Evolutionary conservation across 2,888 invertebrate genomes (phyloP).

Genomic region (Odontothrips loti): DNA sequence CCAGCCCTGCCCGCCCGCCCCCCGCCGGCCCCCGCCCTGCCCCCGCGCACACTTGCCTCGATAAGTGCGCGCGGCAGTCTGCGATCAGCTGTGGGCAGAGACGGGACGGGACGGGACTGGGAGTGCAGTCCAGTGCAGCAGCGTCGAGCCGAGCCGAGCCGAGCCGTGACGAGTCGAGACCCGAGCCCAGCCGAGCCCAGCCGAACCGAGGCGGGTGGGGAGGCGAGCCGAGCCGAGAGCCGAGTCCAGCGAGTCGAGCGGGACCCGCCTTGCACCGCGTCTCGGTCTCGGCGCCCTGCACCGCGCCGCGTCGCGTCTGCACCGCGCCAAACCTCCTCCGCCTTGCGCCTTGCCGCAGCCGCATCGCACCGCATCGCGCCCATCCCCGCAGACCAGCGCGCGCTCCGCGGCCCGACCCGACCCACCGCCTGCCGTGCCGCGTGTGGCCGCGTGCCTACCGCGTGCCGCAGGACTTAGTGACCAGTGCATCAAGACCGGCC

Average conservation of each 20-base stretch:
- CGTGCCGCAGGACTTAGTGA: background rate
- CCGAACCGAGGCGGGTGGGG: background rate
- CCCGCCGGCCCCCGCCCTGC: background rate
- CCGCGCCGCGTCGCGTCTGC: background rate
- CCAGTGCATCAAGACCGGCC: background rate
- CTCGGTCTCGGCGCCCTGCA: too few relatives aligned
- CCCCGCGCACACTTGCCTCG: background rate
- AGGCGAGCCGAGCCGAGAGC: background rate
- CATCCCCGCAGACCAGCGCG: background rate
- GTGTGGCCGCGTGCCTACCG: too few relatives aligned
- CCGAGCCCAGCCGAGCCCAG: conserved; percentile 8
- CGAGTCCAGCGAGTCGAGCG: background rate
- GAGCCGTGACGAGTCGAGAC: background rate
- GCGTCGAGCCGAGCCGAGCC: background rate
- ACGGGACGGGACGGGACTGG: background rate
- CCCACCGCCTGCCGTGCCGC: background rate
- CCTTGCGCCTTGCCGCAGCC: background rate
- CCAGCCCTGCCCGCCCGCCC: background rate
- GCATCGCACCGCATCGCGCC: background rate
- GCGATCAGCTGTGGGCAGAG: conserved; percentile 17
- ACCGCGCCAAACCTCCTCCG: background rate
- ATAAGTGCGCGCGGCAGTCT: conserved; percentile 11
- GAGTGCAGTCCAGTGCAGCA: conserved; percentile 15
- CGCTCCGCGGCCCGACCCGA: background rate
- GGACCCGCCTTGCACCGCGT: background rate